Percentiles rank a stretch among this genome's conserved stretches.
Conservation (phyloP, 2,797 vertebrate species). For the Betta splendens region DNA sequence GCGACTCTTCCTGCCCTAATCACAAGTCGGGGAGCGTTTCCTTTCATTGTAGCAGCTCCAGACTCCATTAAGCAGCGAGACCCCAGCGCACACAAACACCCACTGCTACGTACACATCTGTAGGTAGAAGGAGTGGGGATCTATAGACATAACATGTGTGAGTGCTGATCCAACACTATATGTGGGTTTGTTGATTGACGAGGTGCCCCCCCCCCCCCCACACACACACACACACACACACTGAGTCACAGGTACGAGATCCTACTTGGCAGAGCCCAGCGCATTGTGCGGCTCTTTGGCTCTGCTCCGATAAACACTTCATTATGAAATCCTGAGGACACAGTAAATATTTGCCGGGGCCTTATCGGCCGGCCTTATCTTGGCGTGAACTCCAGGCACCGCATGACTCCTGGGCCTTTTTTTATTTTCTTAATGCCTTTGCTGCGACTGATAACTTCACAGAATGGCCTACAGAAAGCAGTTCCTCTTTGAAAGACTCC, state of each 20-base stretch:
- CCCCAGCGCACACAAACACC: constrained; percentile 24
- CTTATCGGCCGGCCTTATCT: constrained; percentile 80
- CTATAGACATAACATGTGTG: constrained; percentile 34
- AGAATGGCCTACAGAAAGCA: constrained; percentile 45
- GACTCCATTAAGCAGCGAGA: constrained; percentile 69
- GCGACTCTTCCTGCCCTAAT: constrained; percentile 83
- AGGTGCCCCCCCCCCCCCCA: constrained; percentile 19
- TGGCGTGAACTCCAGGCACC: constrained; percentile 75
- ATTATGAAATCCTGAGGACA: constrained; percentile 82
- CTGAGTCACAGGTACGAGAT: constrained; percentile 53
- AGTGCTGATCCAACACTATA: constrained; percentile 18
- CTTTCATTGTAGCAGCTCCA: constrained; percentile 82
- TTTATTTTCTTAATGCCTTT: constrained; percentile 78
- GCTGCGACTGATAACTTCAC: constrained; percentile 63
- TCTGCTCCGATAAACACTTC: constrained; percentile 81
- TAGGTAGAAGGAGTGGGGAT: constrained; percentile 12
- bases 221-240: constrained; percentile 38
- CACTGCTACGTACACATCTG: constrained; percentile 28
- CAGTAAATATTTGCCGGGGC: constrained; percentile 81
- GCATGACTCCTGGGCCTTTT: constrained; percentile 66
- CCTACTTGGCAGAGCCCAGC: constrained; percentile 54
- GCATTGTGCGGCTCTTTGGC: constrained; percentile 67
- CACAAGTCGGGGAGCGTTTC: constrained; percentile 83
- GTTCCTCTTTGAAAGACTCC: constrained; percentile 45
- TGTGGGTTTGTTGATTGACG: constrained; percentile 38